phyloP scores from a whole-genome alignment of 2,888 invertebrate species.

The Heliconius ethilla region DNA sequence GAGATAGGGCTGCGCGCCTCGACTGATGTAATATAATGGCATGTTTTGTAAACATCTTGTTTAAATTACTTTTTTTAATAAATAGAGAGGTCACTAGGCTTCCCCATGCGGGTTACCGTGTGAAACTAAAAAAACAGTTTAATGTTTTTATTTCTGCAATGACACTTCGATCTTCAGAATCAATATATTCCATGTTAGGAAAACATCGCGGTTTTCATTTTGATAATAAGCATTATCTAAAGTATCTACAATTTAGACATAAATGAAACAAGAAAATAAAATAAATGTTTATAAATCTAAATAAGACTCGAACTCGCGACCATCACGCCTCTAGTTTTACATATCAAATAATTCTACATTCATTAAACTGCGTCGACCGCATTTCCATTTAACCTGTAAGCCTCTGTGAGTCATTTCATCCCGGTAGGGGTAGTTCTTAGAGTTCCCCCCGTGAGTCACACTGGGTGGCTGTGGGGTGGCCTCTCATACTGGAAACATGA shows the following conservation, averaged over 20 bases:
- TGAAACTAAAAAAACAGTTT: too few species aligned
- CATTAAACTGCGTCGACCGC: not conserved
- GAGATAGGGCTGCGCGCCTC: not conserved
- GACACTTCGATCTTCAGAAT: too few species aligned
- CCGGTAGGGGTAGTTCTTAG: slow-evolving; percentile 3
- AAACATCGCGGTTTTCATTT: too few species aligned
- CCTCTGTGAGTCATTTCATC: not conserved
- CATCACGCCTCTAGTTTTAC: not conserved
- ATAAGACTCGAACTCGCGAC: not conserved
- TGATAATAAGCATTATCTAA: not conserved
- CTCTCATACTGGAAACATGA: not conserved
- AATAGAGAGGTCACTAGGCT: not conserved
- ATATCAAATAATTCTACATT: not conserved
- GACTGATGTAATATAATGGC: not conserved
- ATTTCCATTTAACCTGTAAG: not conserved
- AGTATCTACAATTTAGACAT: too few species aligned
- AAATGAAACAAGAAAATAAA: too few species aligned
- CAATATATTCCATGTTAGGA: too few species aligned
- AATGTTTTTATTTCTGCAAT: too few species aligned
- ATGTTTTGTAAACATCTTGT: not conserved
- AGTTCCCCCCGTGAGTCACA: slow-evolving; percentile 4
- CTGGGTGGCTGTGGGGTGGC: not conserved
- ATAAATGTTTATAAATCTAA: too few species aligned
- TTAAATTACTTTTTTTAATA: not conserved
- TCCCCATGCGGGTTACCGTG: too few species aligned